Percentiles rank a stretch among this genome's conserved stretches.
Evolutionary conservation across 2,888 invertebrate genomes (phyloP).

Genomic region (Cotesia congregata): DNA sequence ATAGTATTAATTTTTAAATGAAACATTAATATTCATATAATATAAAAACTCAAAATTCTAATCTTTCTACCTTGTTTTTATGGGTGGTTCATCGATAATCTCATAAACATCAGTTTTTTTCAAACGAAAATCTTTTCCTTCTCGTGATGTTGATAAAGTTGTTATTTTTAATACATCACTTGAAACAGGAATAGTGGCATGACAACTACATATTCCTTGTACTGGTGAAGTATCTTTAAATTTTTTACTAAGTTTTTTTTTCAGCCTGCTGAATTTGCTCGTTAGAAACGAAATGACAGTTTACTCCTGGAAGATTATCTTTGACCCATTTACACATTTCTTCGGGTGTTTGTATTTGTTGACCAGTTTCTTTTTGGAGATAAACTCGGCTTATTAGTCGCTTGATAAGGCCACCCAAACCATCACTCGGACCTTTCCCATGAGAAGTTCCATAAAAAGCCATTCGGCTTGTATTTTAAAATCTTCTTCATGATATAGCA

Average conservation of each 20-base stretch:
- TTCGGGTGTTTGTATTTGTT: conserved; percentile 42
- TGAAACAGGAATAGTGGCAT: conserved; percentile 35
- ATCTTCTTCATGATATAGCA: conserved; percentile 37
- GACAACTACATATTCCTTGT: conserved; percentile 40
- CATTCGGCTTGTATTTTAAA: conserved; percentile 39
- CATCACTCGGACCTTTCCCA: conserved; percentile 41
- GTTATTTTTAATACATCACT: conserved; percentile 6
- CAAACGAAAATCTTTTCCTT: conserved; percentile 15
- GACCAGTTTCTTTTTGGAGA: conserved; percentile 31
- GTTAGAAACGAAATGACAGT: conserved; percentile 36
- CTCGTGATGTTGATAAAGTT: conserved; percentile 10
- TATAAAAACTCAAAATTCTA: no score
- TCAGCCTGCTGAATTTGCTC: conserved; percentile 24
- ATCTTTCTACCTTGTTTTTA: no score
- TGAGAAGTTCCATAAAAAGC: conserved; percentile 38
- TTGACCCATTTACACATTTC: conserved; percentile 38
- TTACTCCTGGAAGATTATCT: conserved; percentile 34
- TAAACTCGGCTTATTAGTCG: conserved; percentile 33
- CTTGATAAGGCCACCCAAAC: conserved; percentile 39
- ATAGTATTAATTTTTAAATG: no score
- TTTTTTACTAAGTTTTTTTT: conserved; percentile 35
- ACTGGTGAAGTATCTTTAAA: conserved; percentile 34
- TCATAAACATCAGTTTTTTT: conserved; percentile 9
- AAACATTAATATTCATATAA: no score
- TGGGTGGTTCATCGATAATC: neutral